Evolutionary conservation across 2,888 invertebrate species (phyloP), one percentile per base, ranked within the genome.

Genomic region (Gibbula magus): DNA sequence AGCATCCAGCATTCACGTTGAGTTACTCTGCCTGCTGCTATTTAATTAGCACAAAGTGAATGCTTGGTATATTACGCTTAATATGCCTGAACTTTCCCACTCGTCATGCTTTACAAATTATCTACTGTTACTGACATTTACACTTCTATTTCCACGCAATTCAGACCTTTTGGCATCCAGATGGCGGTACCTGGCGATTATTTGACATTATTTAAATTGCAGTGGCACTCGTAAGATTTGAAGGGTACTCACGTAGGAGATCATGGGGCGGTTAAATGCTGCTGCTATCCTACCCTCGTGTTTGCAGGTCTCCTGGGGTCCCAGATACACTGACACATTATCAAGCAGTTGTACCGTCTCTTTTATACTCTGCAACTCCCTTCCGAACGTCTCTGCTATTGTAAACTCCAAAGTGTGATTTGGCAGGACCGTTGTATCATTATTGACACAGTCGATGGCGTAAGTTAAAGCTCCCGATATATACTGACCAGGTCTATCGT

Each of bases 211-310:
- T 75, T 75, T 25, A 53, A 45, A 52, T 10, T 10, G 16, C 5
- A 45, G 8, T 29, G 35, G 20, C 16, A 29, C 16, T 54, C 16
- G 16, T 25, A 52, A 52, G n/a, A 39, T 45, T 18, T 22, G 29
- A 53, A 51, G 0, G 20, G 18, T 88, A 96, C 97, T 96, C 94
- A 98, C 98, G 92, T 98, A 98, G 86, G 98, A 98, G 91, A 98
- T 96, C 98, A 98, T 98, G 5, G 98, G 97, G 75, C 98, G 94
- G 93, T 98, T 97, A 93, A 98, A 97, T 61, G 97, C 96, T 0
- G 97, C 96, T 0, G 98, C 98, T 95, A 98, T 96, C 86, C 96
- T 95, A 0, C 97, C 98, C 93, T 98, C 98, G 93, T 98, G 97
- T 25, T 97, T 95, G 92, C 98, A 92, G 0, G 97, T 96, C 92